These are phyloP conservation scores for Cossypha dichroa DNA, from an alignment of 2,797 vertebrate genomes.

Conservation along the genomic window DNA sequence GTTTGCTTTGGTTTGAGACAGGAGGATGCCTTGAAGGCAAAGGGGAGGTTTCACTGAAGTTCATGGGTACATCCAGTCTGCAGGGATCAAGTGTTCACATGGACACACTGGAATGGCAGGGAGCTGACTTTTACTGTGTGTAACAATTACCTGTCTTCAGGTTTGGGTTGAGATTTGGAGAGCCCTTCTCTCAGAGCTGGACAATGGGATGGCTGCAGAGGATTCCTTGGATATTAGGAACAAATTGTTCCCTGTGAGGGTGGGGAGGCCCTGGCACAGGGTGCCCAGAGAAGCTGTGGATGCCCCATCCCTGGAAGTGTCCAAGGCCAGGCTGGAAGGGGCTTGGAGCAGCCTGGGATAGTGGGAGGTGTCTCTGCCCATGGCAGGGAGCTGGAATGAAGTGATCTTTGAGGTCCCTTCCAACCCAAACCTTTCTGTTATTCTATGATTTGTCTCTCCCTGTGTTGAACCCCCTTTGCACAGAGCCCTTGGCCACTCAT, in stretches of 20 bases:
- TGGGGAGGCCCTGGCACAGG: background rate
- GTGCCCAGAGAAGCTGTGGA: accelerated
- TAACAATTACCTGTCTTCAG: background rate
- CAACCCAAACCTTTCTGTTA: background rate
- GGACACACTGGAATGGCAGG: background rate
- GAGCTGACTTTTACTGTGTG: background rate
- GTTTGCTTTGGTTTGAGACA: background rate
- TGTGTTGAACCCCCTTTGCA: background rate
- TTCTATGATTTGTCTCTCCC: background rate
- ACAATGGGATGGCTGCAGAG: background rate
- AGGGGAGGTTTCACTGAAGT: background rate
- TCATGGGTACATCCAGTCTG: background rate
- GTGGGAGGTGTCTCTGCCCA: background rate
- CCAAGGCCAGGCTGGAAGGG: background rate
- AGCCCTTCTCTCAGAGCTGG: background rate
- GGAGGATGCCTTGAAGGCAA: background rate
- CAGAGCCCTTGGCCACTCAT: background rate
- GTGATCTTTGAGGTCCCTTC: background rate
- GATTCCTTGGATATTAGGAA: background rate
- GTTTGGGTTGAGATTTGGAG: background rate
- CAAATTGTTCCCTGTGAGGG: background rate
- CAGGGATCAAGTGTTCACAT: background rate
- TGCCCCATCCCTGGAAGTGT: background rate
- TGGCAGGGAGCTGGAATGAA: background rate
- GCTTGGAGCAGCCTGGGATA: accelerated